phyloP scores from a whole-genome alignment of 2,888 invertebrate species.

The Abrostola triplasia region DNA sequence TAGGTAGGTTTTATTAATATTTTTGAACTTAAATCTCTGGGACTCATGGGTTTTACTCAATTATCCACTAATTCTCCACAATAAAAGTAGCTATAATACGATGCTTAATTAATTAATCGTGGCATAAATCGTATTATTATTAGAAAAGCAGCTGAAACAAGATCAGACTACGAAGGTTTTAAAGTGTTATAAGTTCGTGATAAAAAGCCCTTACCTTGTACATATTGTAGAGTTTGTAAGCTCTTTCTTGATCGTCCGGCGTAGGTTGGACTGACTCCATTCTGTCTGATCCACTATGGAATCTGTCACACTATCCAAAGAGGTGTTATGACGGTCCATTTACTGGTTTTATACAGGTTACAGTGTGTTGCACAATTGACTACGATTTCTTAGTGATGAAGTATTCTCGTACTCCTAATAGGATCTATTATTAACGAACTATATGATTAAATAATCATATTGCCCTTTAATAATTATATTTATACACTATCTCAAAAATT shows the following conservation, averaged over 20 bases:
- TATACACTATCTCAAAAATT: no score
- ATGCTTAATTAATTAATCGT: no score
- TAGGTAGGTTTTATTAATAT: no score
- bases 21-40: no score
- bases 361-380: slow-evolving; percentile 41
- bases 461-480: slow-evolving; percentile 10
- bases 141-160: no score
- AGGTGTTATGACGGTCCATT: slow-evolving; percentile 74
- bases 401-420: slow-evolving; percentile 1
- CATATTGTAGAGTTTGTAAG: slow-evolving; percentile 82
- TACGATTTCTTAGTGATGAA: slow-evolving; percentile 5
- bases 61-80: no score
- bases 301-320: slow-evolving; percentile 59
- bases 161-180: not conserved
- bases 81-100: no score
- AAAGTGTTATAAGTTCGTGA: not conserved
- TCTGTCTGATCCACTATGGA: slow-evolving; percentile 66
- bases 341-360: slow-evolving; percentile 54
- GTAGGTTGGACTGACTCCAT: slow-evolving; percentile 79
- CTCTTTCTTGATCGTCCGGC: slow-evolving; percentile 77
- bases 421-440: slow-evolving; percentile 25
- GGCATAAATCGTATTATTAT: no score
- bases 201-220: slow-evolving; percentile 76
- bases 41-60: no score
- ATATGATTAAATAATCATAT: slow-evolving; percentile 12